These are phyloP conservation scores for Pipistrellus pipistrellus DNA, from an alignment of 2,797 vertebrate genomes.

Conservation along the genomic window DNA sequence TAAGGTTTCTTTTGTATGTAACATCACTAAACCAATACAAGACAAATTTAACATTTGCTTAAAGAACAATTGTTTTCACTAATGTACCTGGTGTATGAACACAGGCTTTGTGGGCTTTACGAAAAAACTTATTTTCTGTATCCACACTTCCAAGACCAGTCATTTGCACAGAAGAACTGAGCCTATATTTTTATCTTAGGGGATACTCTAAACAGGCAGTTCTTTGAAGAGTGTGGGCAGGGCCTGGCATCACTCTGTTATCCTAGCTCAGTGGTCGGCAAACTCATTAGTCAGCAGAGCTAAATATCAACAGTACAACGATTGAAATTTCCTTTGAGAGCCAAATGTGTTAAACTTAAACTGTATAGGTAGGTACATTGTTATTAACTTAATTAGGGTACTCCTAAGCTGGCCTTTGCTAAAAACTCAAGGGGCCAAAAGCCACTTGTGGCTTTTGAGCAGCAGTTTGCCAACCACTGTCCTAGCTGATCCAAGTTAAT, in stretches of 20 bases:
- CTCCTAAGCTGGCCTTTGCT: no score
- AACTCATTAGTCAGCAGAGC: no score
- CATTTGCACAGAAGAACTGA: neutral
- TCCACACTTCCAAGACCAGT: neutral
- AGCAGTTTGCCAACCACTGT: neutral
- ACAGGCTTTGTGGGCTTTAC: neutral
- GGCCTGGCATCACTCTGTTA: neutral
- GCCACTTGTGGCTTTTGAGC: no score
- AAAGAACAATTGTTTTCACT: neutral
- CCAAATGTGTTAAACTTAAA: no score
- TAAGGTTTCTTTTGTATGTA: neutral
- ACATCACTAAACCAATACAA: neutral
- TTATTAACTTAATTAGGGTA: no score
- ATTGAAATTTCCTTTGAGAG: no score
- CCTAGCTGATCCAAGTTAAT: neutral
- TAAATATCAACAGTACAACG: no score
- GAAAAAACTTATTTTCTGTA: neutral
- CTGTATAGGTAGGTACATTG: no score
- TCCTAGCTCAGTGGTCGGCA: neutral
- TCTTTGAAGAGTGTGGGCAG: conserved; percentile 5
- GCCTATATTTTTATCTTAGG: neutral
- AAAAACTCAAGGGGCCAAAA: no score
- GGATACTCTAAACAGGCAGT: neutral
- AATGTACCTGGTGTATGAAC: neutral
- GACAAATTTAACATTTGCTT: neutral